Conservation (phyloP, 2,888 invertebrate genomes). For the Sepioteuthis lessoniana region DNA sequence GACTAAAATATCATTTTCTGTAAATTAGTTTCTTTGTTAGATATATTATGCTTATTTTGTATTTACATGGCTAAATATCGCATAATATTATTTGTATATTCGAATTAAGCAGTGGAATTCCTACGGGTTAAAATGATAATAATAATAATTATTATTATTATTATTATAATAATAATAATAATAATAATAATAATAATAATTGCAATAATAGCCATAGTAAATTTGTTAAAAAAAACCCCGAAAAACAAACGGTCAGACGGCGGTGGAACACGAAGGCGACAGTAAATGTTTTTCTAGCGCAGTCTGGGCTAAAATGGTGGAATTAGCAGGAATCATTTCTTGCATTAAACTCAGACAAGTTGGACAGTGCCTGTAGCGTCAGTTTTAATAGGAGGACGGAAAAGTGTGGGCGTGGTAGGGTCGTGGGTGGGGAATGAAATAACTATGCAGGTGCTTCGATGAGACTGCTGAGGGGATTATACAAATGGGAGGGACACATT, state of each 20-base stretch:
- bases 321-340: neutral
- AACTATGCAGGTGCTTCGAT: neutral
- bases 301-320: neutral
- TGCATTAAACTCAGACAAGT: neutral
- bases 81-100: too few species aligned
- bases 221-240: neutral
- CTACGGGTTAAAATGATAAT: too few species aligned
- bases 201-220: neutral
- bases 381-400: neutral
- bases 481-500: neutral
- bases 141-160: too few species aligned
- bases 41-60: too few species aligned
- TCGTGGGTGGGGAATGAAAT: neutral
- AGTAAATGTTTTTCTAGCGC: neutral
- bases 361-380: slow-evolving; percentile 1
- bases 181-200: neutral
- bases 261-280: neutral
- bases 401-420: neutral
- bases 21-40: too few species aligned
- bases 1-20: too few species aligned
- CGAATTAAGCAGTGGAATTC: too few species aligned
- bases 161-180: neutral
- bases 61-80: too few species aligned
- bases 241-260: neutral
- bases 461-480: neutral